A percentile compares a stretch with the other conserved stretches of the same genome.
phyloP scores from a whole-genome alignment of 1,140 invertebrate genomes.

The Chrysopa pallens region DNA sequence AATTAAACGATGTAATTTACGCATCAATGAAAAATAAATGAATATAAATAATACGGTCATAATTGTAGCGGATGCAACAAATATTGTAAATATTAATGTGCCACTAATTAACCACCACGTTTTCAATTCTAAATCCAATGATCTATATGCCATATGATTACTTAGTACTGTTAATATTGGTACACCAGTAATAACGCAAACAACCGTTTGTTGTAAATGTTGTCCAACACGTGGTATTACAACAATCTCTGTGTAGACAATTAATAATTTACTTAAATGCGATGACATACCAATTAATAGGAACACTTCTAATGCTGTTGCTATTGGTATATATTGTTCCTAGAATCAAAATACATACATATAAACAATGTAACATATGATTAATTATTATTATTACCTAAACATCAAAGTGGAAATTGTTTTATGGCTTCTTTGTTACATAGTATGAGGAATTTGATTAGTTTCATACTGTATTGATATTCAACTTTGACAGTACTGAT shows the following conservation, averaged over 20 bases:
- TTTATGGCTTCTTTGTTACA: too few relatives aligned
- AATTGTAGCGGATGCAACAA: conserved; percentile 28
- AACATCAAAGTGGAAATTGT: too few relatives aligned
- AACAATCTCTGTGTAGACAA: conserved; percentile 34
- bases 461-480: too few relatives aligned
- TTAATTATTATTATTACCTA: too few relatives aligned
- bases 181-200: conserved; percentile 35
- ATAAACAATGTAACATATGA: too few relatives aligned
- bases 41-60: conserved; percentile 31
- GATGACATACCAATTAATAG: conserved; percentile 33
- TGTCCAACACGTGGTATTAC: conserved; percentile 25
- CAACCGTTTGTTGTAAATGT: conserved; percentile 32
- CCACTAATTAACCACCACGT: conserved; percentile 37
- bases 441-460: too few relatives aligned
- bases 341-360: background rate
- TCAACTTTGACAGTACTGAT: too few relatives aligned
- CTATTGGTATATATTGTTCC: conserved; percentile 11
- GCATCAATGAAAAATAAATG: conserved; percentile 28
- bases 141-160: conserved; percentile 33
- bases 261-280: conserved; percentile 34
- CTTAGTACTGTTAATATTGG: conserved; percentile 33
- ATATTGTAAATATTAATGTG: conserved; percentile 34
- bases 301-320: conserved; percentile 29
- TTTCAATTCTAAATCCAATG: conserved; percentile 26
- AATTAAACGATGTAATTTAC: conserved; percentile 26